Conservation (phyloP, 2,113 vertebrate genomes). For the Mungos mungo region DNA sequence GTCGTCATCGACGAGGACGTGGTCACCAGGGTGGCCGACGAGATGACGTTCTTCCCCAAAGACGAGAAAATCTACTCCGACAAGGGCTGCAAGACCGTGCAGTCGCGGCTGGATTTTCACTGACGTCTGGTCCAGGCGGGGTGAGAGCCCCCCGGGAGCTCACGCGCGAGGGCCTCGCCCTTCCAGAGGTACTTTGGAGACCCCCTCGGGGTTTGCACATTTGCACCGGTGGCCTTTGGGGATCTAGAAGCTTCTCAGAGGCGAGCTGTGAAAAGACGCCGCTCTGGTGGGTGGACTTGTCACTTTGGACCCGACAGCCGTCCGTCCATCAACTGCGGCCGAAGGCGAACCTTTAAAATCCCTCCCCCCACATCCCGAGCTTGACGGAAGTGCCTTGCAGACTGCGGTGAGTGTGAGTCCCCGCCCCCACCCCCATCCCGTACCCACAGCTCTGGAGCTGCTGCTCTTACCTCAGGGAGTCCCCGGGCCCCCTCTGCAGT, state of each 20-base stretch:
- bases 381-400: slow-evolving; percentile 30
- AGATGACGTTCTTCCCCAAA: slow-evolving; percentile 93
- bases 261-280: neutral
- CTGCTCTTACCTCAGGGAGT: too few species aligned
- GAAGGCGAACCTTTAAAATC: neutral
- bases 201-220: slow-evolving; percentile 32
- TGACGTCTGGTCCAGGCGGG: neutral
- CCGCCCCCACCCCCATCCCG: too few species aligned
- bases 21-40: slow-evolving; percentile 86
- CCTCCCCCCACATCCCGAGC: neutral
- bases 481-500: too few species aligned
- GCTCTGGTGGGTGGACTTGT: accelerated
- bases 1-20: slow-evolving; percentile 20
- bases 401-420: neutral
- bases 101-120: slow-evolving; percentile 90
- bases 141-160: accelerated
- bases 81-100: slow-evolving; percentile 96
- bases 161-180: neutral
- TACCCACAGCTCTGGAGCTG: too few species aligned
- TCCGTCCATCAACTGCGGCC: neutral
- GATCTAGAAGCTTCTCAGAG: neutral
- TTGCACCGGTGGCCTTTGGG: slow-evolving; percentile 68
- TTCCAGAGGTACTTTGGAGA: slow-evolving; percentile 37
- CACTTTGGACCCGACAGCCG: accelerated
- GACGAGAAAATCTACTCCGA: slow-evolving; percentile 90